Evolutionary conservation across 2,113 vertebrate genomes (phyloP).

Genomic region (Festucalex cinctus): DNA sequence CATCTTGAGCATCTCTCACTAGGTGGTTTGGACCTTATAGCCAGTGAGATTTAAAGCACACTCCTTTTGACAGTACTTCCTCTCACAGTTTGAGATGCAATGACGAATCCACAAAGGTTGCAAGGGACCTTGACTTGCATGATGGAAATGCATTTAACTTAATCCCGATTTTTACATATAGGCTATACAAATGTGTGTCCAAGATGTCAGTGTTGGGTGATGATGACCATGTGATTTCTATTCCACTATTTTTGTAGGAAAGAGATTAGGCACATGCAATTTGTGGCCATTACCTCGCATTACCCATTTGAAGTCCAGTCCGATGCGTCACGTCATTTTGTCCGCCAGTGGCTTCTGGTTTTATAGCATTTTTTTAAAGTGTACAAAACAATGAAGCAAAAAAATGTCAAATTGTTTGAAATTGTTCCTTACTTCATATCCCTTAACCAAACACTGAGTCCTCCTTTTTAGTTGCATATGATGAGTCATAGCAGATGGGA

Average conservation of each 20-base stretch:
- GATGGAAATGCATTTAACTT: constrained; percentile 64
- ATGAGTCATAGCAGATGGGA: constrained; percentile 46
- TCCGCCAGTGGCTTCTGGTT: constrained; percentile 76
- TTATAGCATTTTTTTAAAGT: constrained; percentile 67
- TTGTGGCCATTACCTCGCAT: constrained; percentile 47
- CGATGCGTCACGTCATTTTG: constrained; percentile 48
- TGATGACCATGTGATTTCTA: constrained; percentile 69
- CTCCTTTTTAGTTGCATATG: constrained; percentile 19
- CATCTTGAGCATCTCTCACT: constrained; percentile 37
- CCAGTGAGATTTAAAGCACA: constrained; percentile 51
- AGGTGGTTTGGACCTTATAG: background rate
- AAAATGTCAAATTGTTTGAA: constrained; percentile 33
- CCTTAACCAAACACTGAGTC: constrained; percentile 49
- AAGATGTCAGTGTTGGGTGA: constrained; percentile 71
- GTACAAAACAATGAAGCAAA: constrained; percentile 67
- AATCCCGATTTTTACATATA: constrained; percentile 61
- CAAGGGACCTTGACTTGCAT: constrained; percentile 63
- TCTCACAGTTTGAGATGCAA: constrained; percentile 24
- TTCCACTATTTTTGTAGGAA: constrained; percentile 75
- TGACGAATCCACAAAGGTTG: constrained; percentile 27
- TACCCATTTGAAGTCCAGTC: constrained; percentile 37
- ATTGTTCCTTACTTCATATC: constrained; percentile 62
- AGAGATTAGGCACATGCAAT: constrained; percentile 55
- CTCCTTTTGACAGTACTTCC: constrained; percentile 36
- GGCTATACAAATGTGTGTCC: constrained; percentile 64